These are phyloP conservation scores for Pogonocherus hispidulus DNA, from an alignment of 2,888 invertebrate species.

Conservation along the genomic window DNA sequence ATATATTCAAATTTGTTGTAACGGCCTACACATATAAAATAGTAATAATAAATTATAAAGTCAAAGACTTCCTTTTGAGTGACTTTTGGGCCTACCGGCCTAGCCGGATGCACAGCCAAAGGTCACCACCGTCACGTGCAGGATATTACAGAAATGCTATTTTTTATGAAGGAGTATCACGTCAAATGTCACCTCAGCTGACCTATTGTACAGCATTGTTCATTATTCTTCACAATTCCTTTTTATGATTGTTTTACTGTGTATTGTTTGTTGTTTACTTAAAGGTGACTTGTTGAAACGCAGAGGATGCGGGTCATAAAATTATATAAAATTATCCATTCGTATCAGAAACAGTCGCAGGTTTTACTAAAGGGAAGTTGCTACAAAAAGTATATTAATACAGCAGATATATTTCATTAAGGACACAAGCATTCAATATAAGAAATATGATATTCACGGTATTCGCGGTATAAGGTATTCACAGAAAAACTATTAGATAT, in stretches of 20 bases:
- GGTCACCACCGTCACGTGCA: slow-evolving; percentile 57
- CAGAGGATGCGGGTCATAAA: no score
- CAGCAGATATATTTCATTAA: no score
- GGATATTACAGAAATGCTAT: slow-evolving; percentile 54
- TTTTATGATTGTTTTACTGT: slow-evolving; percentile 40
- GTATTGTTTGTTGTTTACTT: slow-evolving; percentile 34
- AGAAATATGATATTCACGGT: no score
- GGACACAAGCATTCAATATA: no score
- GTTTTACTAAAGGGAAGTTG: no score
- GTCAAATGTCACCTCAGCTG: slow-evolving; percentile 48
- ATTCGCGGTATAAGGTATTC: no score
- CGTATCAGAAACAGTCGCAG: no score
- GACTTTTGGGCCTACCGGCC: slow-evolving; percentile 16
- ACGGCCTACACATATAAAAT: background rate
- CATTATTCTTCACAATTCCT: slow-evolving; percentile 33
- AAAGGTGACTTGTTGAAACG: slow-evolving; percentile 9
- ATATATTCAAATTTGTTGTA: background rate
- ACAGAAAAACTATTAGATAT: no score
- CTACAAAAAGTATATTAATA: no score
- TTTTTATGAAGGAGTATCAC: slow-evolving; percentile 35
- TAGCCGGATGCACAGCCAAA: slow-evolving; percentile 52
- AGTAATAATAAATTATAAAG: slow-evolving; percentile 10
- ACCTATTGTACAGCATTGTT: slow-evolving; percentile 48
- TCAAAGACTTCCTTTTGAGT: slow-evolving; percentile 24
- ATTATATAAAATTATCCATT: background rate